Evolutionary conservation across 2,797 vertebrate species (phyloP), one percentile per base, ranked within the genome.

Genomic region (Phalloptychus januarius): DNA sequence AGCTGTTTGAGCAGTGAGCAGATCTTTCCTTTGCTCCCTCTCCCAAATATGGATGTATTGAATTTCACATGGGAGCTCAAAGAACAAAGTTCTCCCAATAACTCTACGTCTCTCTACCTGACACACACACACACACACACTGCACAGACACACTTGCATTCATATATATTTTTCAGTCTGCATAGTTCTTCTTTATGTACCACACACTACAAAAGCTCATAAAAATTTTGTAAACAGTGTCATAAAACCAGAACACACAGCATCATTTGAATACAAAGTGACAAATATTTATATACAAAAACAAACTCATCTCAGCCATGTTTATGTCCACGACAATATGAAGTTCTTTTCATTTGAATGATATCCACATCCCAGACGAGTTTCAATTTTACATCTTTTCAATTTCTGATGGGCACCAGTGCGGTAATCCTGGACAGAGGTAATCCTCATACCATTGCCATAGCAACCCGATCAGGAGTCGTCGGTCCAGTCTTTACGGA

Each of bases 401-500:
- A 67, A 71, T 0, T 2, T 31, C 75, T 80, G 73, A n/a, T 23
- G 40, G 40, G 71, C 40, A 67, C 81, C 74, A 79, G 54, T 56
- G 10, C 23, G 48, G 23, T 52, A 5, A 46, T 42, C 44, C 2
- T 38, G 11, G 16, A 42, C 5, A 71, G 0, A 65, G 33, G 5
- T 4, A 2, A 33, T 52, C 45, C 38, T 71, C 91, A 96, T 54
- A 92, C 88, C 90, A 88, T 84, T 2, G 90, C 88, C 74, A 95
- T 85, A 15, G 91, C 89, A 11, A 97, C 94, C 86, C 96, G 96
- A 84, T 99, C 97, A 54, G 97, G 92, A 71, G 96, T 95, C 80
- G 97, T 94, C 1, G 97, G 95, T 80, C 96, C 97, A 1, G 96
- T 91, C 89, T 98, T 97, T 31, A 97, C 96, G 0, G 98, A 97